phyloP scores from a whole-genome alignment of 1,140 invertebrate species.

The Bombus confusus region DNA sequence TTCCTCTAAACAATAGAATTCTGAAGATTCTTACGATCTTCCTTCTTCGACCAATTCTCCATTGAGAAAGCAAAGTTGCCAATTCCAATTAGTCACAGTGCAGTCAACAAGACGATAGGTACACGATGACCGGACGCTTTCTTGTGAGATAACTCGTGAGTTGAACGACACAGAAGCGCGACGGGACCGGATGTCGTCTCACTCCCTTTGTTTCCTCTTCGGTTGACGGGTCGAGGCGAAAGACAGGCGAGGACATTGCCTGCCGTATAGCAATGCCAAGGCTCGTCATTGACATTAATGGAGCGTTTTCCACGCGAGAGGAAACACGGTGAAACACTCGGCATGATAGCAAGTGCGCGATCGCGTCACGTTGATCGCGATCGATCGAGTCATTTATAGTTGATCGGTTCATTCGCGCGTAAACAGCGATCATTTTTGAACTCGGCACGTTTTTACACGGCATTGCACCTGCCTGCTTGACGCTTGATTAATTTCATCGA shows the following conservation, averaged over 20 bases:
- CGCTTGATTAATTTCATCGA: slow-evolving; percentile 8
- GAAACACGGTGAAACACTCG: background rate
- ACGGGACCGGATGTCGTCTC: slow-evolving; percentile 66
- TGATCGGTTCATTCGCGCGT: background rate
- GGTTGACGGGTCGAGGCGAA: slow-evolving; percentile 59
- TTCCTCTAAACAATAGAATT: background rate
- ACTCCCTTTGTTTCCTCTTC: slow-evolving; percentile 62
- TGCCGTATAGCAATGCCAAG: slow-evolving; percentile 58
- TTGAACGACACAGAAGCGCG: slow-evolving; percentile 65
- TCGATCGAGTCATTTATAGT: background rate
- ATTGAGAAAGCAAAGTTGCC: background rate
- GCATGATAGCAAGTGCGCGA: background rate
- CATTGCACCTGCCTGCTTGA: background rate
- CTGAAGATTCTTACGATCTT: background rate
- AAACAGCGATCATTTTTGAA: background rate
- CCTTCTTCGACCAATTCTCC: background rate
- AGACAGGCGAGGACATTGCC: slow-evolving; percentile 64
- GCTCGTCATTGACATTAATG: slow-evolving; percentile 35
- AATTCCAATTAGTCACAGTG: slow-evolving; percentile 30
- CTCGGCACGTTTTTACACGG: background rate
- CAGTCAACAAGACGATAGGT: background rate
- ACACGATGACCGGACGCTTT: slow-evolving; percentile 58
- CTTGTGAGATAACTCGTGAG: slow-evolving; percentile 63
- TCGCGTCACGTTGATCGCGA: background rate
- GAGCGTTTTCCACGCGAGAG: slow-evolving; percentile 16